A percentile compares a stretch with the other conserved stretches of the same genome.
phyloP scores from a whole-genome alignment of 2,797 vertebrate genomes.

The Gymnoscopelus microlampas region DNA sequence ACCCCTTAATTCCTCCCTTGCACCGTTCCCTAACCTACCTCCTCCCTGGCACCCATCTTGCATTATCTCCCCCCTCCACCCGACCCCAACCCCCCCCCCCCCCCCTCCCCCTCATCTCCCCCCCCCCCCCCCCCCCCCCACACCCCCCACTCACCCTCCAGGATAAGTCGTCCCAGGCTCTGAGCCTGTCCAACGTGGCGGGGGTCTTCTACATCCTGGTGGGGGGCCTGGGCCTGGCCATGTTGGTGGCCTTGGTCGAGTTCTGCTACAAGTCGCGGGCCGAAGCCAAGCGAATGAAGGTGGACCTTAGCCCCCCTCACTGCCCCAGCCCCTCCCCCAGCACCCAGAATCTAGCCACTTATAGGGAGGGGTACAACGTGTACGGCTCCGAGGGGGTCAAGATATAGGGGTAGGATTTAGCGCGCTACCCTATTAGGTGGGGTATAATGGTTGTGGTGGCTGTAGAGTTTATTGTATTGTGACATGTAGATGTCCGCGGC shows the following conservation, averaged over 20 bases:
- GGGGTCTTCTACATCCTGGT: conserved; percentile 99
- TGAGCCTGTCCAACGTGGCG: conserved; percentile 99
- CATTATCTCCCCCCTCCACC: not conserved
- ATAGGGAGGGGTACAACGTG: conserved; percentile 99
- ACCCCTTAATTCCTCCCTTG: not conserved
- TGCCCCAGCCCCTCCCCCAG: conserved; percentile 99
- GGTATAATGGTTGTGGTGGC: conserved; percentile 76
- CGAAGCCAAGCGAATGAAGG: conserved; percentile 99
- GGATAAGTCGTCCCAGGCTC: conserved; percentile 98
- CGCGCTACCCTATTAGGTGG: conserved; percentile 90
- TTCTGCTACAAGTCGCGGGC: conserved; percentile 99
- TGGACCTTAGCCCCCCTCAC: conserved; percentile 97
- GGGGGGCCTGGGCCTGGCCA: conserved; percentile 98
- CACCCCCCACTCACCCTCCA: conserved; percentile 61
- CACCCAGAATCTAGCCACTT: conserved; percentile 99
- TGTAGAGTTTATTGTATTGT: conserved; percentile 68
- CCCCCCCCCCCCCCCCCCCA: not conserved
- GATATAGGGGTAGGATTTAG: conserved; percentile 99
- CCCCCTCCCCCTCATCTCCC: conserved; percentile 3
- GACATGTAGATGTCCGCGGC: conserved; percentile 58
- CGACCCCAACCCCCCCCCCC: not conserved
- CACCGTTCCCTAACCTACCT: conserved; percentile 59
- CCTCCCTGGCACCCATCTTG: not conserved
- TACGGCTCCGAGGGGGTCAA: conserved; percentile 99
- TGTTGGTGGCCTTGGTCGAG: conserved; percentile 99